Evolutionary conservation across 1,140 invertebrate species (phyloP).

Genomic region (Latrodectus geometricus): DNA sequence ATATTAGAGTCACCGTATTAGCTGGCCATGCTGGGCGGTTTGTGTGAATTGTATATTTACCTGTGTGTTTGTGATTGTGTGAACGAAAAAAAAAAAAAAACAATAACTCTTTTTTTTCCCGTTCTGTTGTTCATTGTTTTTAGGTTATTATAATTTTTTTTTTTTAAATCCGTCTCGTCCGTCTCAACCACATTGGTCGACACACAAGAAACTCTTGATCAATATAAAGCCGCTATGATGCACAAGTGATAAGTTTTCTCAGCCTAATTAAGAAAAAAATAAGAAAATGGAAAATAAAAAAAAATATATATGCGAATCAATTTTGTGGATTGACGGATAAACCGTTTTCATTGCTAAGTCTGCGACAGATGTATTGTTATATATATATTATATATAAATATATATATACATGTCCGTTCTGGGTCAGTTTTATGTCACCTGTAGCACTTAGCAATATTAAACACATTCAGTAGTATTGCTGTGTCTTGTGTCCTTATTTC

Average conservation of each 20-base stretch:
- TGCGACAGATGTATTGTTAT: constrained; percentile 60
- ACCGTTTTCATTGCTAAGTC: constrained; percentile 59
- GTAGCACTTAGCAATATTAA: constrained; percentile 62
- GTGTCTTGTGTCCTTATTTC: constrained; percentile 52
- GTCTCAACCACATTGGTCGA: constrained; percentile 37
- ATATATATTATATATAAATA: constrained; percentile 59
- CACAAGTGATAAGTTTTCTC: constrained; percentile 53
- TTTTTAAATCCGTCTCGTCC: constrained; percentile 28
- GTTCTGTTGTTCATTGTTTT: neutral
- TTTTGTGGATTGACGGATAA: constrained; percentile 44
- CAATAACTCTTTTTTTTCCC: constrained; percentile 1
- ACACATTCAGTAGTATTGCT: constrained; percentile 50
- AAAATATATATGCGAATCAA: constrained; percentile 40
- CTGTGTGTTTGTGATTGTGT: constrained; percentile 30
- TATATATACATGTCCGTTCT: constrained; percentile 61
- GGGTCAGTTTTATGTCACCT: constrained; percentile 58
- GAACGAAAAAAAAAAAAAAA: constrained; percentile 1
- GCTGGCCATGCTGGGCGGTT: constrained; percentile 50
- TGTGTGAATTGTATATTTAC: constrained; percentile 39
- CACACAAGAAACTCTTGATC: constrained; percentile 43
- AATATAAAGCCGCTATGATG: constrained; percentile 60
- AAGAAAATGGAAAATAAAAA: constrained; percentile 48
- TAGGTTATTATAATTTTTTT: neutral
- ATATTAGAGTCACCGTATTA: constrained; percentile 24
- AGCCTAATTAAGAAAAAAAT: constrained; percentile 30